A percentile compares a stretch with the other conserved stretches of the same genome.
Evolutionary conservation across 2,113 vertebrate species (phyloP).

Genomic region (Etheostoma cragini): DNA sequence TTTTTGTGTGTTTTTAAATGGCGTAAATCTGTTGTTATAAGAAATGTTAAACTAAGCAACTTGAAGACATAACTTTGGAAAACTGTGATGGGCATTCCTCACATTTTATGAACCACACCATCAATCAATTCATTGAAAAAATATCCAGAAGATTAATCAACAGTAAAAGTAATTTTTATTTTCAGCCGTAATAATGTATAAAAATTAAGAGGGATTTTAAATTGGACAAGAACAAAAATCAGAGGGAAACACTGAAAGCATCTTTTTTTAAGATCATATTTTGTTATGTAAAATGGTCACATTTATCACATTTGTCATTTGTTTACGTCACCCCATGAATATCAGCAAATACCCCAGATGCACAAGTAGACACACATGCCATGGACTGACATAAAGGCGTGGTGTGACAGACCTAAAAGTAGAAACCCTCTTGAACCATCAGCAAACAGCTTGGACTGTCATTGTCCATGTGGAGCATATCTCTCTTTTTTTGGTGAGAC

Average conservation of each 20-base stretch:
- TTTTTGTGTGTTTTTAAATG: neutral
- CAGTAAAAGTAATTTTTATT: neutral
- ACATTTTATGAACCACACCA: neutral
- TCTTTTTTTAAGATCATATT: neutral
- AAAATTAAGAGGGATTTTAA: neutral
- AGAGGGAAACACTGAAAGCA: neutral
- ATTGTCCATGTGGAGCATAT: slow-evolving; percentile 3
- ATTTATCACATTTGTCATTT: neutral
- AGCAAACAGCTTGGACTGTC: slow-evolving; percentile 37
- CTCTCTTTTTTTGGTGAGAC: slow-evolving; percentile 1
- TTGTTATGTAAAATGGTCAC: neutral
- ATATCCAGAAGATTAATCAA: no score
- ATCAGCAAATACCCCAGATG: neutral
- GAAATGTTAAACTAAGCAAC: neutral
- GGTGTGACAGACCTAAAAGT: slow-evolving; percentile 6
- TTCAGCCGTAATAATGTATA: neutral
- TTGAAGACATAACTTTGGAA: neutral
- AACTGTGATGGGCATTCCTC: neutral
- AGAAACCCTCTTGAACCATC: slow-evolving; percentile 21
- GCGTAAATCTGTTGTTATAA: neutral
- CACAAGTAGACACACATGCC: slow-evolving; percentile 6
- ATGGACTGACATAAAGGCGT: neutral
- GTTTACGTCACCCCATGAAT: neutral
- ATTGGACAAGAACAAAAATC: neutral
- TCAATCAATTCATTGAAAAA: neutral